Evolutionary conservation across 2,888 invertebrate species (phyloP).

Genomic region (Sabatieria punctata): DNA sequence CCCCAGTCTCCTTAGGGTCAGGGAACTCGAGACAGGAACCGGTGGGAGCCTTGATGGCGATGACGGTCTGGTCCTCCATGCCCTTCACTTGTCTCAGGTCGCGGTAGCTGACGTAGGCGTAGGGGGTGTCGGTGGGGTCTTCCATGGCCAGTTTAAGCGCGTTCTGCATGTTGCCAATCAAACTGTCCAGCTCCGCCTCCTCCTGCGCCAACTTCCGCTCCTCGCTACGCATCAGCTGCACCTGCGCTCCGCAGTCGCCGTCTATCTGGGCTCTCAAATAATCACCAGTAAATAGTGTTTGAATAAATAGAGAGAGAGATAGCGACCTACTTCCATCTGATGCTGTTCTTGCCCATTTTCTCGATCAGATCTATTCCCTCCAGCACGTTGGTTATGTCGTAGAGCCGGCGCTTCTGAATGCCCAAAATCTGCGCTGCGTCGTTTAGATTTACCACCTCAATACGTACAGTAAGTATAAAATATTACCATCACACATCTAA

Average conservation of each 20-base stretch:
- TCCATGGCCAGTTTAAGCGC: constrained; percentile 17
- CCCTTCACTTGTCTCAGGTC: constrained; percentile 16
- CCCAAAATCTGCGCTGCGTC: constrained; percentile 22
- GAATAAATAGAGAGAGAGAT: not conserved
- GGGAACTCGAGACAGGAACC: constrained; percentile 13
- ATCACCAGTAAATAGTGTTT: not conserved
- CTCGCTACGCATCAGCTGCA: constrained; percentile 13
- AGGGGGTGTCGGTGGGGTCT: constrained; percentile 21
- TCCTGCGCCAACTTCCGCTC: constrained; percentile 10
- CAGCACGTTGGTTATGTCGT: constrained; percentile 27
- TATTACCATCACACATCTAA: too few species aligned
- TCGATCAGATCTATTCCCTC: constrained; percentile 27
- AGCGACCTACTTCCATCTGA: constrained; percentile 18
- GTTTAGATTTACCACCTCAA: constrained; percentile 23
- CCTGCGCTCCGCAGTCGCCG: constrained; percentile 11
- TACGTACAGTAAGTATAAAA: too few species aligned
- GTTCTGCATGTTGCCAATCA: constrained; percentile 13
- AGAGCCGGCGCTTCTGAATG: constrained; percentile 26
- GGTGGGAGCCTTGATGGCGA: constrained; percentile 9
- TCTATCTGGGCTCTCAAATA: constrained; percentile 11
- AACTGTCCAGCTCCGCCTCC: constrained; percentile 17
- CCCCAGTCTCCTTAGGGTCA: constrained; percentile 15
- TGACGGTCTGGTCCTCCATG: constrained; percentile 10
- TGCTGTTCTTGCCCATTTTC: constrained; percentile 27
- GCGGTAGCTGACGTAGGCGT: constrained; percentile 13